These are phyloP conservation scores for Colletes gigas DNA, from an alignment of 1,140 invertebrate species.

Conservation along the genomic window DNA sequence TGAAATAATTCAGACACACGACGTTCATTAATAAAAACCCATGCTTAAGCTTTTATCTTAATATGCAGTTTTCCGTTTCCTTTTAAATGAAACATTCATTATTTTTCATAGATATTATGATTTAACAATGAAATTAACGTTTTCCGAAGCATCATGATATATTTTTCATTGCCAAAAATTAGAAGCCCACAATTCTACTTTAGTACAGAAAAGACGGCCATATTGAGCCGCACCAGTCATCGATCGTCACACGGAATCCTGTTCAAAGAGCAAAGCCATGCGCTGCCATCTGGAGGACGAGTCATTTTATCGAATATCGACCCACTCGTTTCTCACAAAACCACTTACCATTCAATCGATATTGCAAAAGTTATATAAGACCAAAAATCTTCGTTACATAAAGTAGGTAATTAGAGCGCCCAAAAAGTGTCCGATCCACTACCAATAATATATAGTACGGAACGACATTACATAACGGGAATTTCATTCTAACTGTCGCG, in stretches of 20 bases:
- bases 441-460: neutral
- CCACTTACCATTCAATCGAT: constrained; percentile 23
- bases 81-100: neutral
- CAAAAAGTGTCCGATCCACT: neutral
- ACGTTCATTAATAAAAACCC: neutral
- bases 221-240: constrained; percentile 77
- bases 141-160: neutral
- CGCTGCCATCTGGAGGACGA: constrained; percentile 74
- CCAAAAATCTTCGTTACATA: constrained; percentile 65
- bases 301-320: constrained; percentile 75
- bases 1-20: neutral
- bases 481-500: constrained; percentile 7
- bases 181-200: neutral
- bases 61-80: neutral
- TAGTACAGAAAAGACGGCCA: constrained; percentile 68
- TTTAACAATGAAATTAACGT: no score
- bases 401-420: constrained; percentile 48
- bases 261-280: constrained; percentile 53
- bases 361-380: constrained; percentile 62
- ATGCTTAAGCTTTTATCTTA: neutral
- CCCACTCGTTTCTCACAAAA: constrained; percentile 55
- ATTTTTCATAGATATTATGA: neutral
- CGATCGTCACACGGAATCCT: constrained; percentile 68
- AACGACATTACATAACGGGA: constrained; percentile 67
- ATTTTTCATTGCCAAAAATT: neutral